phyloP scores from a whole-genome alignment of 64 coral and sea anemone genomes.

The Anthopleura sola region DNA sequence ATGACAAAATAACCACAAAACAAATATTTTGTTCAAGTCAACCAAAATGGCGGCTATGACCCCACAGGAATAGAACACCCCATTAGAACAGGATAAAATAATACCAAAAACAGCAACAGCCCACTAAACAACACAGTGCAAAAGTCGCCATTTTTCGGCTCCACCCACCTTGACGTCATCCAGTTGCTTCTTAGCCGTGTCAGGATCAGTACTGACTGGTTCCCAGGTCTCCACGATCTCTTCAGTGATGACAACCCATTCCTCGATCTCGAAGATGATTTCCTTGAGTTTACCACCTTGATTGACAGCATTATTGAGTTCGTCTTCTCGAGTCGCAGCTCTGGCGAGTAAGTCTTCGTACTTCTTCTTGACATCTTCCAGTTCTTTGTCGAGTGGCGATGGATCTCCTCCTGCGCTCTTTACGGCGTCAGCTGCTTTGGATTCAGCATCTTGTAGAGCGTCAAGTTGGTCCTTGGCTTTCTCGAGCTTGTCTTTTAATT shows the following conservation, averaged over 20 bases:
- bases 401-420: conserved; percentile 42
- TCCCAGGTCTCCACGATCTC: conserved; percentile 68
- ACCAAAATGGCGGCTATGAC: too few species aligned
- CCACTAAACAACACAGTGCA: not conserved
- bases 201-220: conserved; percentile 76
- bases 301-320: conserved; percentile 74
- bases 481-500: conserved; percentile 49
- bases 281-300: conserved; percentile 71
- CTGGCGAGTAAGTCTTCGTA: conserved; percentile 52
- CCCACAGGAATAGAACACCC: too few species aligned
- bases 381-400: conserved; percentile 59
- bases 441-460: conserved; percentile 40
- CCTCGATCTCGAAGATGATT: conserved; percentile 64
- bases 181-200: conserved; percentile 79
- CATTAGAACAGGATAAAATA: too few species aligned
- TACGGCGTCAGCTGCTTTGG: conserved; percentile 29
- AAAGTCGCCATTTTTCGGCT: not conserved
- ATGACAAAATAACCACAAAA: too few species aligned
- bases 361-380: conserved; percentile 46
- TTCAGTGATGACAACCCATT: conserved; percentile 51
- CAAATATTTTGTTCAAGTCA: too few species aligned
- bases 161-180: conserved; percentile 52
- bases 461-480: conserved; percentile 58
- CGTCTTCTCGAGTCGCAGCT: conserved; percentile 46
- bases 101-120: too few species aligned